Evolutionary conservation across 37 sponge, comb jelly and placozoan genomes (phyloP), one percentile per base, ranked within the genome.

Genomic region (Haliclona indistincta): DNA sequence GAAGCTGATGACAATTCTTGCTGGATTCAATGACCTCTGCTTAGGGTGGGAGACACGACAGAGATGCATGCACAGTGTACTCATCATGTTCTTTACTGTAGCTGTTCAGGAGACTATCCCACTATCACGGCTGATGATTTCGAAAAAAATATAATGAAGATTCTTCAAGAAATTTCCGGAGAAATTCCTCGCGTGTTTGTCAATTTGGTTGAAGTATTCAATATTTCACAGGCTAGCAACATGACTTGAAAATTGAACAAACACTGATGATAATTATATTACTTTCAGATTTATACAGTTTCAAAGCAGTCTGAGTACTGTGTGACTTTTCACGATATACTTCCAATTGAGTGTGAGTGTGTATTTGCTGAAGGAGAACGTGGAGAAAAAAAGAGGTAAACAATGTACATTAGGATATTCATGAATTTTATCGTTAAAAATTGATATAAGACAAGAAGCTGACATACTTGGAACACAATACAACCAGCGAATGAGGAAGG

Each of bases 281-380:
- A n/a, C n/a, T n/a, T 38, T 23, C 74, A 90, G 91, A 67, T 92
- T 1, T 88, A 92, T 62, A 55, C 71, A 53, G 38, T 84, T n/a
- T 81, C 90, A 5, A 54, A 75, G 52, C 67, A 78, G 66, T 88
- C 89, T 15, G 35, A 79, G 41, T 76, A 88, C 63, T 88, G 89
- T 41, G 44, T 23, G 25, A 70, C 74, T 8, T 66, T 92, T 17
- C 93, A 88, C 38, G 49, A 78, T 0, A 15, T 86, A 22, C 28
- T 91, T 22, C 75, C 79, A 38, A 83, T 91, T 64, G 92, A 91
- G 68, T 91, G 92, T 39, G 36, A 69, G 10, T 91, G 92, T 86
- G 84, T 78, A 2, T 91, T 91, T 64, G 22, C 56, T 17, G 44
- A 43, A 25, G 92, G 88, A 17, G 61, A 73, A 17, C 74, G 56